Conservation (phyloP, 2,888 invertebrate genomes). For the Trichopoda pennipes region DNA sequence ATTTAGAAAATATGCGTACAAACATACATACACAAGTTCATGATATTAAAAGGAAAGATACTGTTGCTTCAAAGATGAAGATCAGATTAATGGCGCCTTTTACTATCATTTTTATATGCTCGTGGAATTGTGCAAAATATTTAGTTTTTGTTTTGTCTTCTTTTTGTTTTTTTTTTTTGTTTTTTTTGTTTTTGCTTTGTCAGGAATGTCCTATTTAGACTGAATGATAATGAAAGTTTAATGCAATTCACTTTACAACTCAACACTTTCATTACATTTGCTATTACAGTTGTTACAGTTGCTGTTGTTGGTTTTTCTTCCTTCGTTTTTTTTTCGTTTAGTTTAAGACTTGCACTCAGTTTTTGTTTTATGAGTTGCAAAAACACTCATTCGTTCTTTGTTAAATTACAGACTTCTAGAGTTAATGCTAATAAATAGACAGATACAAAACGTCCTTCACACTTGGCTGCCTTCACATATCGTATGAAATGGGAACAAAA, state of each 20-base stretch:
- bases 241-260: slow-evolving; percentile 27
- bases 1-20: slow-evolving; percentile 34
- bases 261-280: slow-evolving; percentile 59
- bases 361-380: slow-evolving; percentile 13
- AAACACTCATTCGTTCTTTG: slow-evolving; percentile 2
- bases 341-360: slow-evolving; percentile 23
- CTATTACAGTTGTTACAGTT: no score
- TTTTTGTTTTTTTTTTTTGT: slow-evolving; percentile 12
- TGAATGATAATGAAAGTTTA: slow-evolving; percentile 63
- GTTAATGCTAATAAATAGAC: slow-evolving; percentile 39
- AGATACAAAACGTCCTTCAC: slow-evolving; percentile 76
- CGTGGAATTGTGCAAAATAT: slow-evolving; percentile 10
- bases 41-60: slow-evolving; percentile 6
- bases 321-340: slow-evolving; percentile 12
- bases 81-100: slow-evolving; percentile 65
- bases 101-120: neutral
- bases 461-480: slow-evolving; percentile 72
- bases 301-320: slow-evolving; percentile 17
- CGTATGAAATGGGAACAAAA: slow-evolving; percentile 14
- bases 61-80: slow-evolving; percentile 37
- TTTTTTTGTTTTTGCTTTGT: slow-evolving; percentile 37
- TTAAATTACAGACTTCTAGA: slow-evolving; percentile 55
- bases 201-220: slow-evolving; percentile 41
- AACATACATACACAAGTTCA: neutral
- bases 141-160: neutral